Conservation (phyloP, 1,140 invertebrate genomes). For the Globodera ellingtonae region DNA sequence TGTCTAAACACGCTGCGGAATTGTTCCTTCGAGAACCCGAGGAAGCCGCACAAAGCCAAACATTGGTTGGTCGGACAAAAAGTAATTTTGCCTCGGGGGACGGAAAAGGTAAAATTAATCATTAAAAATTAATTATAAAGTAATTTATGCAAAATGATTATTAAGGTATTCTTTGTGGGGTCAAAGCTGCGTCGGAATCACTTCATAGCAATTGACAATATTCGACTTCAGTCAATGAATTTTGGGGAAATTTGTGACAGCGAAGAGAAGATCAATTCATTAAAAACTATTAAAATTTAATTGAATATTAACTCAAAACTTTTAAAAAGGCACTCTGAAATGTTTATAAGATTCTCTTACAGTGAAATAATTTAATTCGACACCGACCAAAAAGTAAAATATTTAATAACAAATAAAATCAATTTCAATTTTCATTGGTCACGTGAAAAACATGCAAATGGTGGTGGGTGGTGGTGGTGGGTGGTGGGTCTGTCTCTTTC, state of each 20-base stretch:
- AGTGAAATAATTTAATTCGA: too few relatives aligned
- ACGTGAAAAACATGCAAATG: too few relatives aligned
- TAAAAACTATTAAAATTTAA: too few relatives aligned
- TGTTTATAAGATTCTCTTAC: too few relatives aligned
- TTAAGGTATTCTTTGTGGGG: constrained; percentile 51
- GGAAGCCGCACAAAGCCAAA: constrained; percentile 34
- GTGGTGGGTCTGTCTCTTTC: too few relatives aligned
- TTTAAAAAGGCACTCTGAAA: too few relatives aligned
- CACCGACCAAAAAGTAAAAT: too few relatives aligned
- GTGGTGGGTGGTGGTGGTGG: too few relatives aligned
- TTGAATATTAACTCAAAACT: too few relatives aligned
- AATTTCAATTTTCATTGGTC: too few relatives aligned
- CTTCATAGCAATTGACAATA: constrained; percentile 54
- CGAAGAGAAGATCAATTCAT: background rate
- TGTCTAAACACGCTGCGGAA: constrained; percentile 53
- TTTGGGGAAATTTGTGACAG: background rate
- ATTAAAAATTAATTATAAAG: background rate
- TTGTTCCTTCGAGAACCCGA: constrained; percentile 50
- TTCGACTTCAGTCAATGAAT: constrained; percentile 41
- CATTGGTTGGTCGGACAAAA: constrained; percentile 48
- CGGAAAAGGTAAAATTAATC: constrained; percentile 38
- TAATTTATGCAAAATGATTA: background rate
- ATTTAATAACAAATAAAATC: too few relatives aligned
- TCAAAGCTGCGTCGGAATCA: constrained; percentile 46
- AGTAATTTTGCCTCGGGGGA: constrained; percentile 32